A percentile compares a stretch with the other conserved stretches of the same genome.
Conservation (phyloP, 2,113 vertebrate genomes). For the Ornithorhynchus anatinus region DNA sequence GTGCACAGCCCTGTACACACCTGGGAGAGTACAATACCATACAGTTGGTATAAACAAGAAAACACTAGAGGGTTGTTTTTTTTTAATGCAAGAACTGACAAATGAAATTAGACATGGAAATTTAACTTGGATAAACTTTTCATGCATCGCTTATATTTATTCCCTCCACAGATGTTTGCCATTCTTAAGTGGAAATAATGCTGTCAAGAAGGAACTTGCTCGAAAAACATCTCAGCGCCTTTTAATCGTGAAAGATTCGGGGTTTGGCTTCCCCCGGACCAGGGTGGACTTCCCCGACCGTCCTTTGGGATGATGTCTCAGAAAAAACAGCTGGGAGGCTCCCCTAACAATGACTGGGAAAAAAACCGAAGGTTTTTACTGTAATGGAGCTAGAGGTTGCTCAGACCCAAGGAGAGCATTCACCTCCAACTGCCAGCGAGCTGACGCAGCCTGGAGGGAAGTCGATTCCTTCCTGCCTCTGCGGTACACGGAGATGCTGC, state of each 20-base stretch:
- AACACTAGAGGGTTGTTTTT: background rate
- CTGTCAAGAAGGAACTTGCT: constrained; percentile 55
- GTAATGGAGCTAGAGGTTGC: background rate
- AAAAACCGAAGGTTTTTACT: constrained; percentile 32
- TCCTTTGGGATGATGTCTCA: constrained; percentile 44
- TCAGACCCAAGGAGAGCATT: constrained; percentile 18
- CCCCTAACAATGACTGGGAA: constrained; percentile 21
- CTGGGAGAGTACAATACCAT: too few species aligned
- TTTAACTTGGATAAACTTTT: constrained; percentile 45
- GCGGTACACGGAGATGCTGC: constrained; percentile 39
- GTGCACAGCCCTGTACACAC: too few species aligned
- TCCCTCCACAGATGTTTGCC: constrained; percentile 60
- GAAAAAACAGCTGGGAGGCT: constrained; percentile 33
- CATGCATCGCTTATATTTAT: constrained; percentile 53
- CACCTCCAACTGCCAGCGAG: constrained; percentile 45
- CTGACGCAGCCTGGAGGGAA: constrained; percentile 36
- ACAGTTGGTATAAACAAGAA: too few species aligned
- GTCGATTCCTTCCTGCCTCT: constrained; percentile 52
- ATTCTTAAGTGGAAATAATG: constrained; percentile 62
- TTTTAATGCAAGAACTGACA: background rate
- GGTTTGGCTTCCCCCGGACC: constrained; percentile 50
- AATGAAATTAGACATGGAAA: constrained; percentile 31
- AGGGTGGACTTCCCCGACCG: constrained; percentile 49
- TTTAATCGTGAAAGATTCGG: constrained; percentile 53
- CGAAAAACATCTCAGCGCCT: constrained; percentile 51